phyloP scores from a whole-genome alignment of 1,140 invertebrate species.

The Rhynchophorus ferrugineus region DNA sequence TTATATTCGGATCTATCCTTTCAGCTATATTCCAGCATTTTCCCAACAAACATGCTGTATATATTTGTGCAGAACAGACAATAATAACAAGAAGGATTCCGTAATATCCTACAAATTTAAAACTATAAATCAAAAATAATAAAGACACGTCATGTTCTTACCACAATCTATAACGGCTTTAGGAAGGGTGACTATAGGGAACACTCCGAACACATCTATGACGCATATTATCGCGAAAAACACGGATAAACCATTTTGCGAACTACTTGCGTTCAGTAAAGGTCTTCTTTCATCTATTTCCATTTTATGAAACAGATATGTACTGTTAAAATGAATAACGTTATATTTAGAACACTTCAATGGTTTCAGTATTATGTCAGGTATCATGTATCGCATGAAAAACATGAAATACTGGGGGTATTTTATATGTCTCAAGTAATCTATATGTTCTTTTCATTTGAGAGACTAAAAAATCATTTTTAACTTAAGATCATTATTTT shows the following conservation, averaged over 20 bases:
- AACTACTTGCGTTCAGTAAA: constrained; percentile 10
- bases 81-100: constrained; percentile 59
- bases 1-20: constrained; percentile 57
- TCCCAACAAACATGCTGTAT: constrained; percentile 64
- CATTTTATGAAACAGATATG: constrained; percentile 9
- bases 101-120: constrained; percentile 52
- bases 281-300: constrained; percentile 21
- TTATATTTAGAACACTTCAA: background rate
- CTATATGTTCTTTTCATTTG: too few species aligned
- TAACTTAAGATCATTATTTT: too few species aligned
- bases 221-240: constrained; percentile 67
- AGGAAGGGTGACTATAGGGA: constrained; percentile 67
- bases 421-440: too few species aligned
- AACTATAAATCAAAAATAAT: constrained; percentile 12
- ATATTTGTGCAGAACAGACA: constrained; percentile 64
- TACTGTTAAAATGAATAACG: background rate
- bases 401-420: too few species aligned
- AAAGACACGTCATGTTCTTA: constrained; percentile 39
- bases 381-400: background rate
- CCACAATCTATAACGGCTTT: constrained; percentile 64
- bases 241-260: constrained; percentile 48
- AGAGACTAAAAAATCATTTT: too few species aligned
- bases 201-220: constrained; percentile 72
- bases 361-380: background rate
- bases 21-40: constrained; percentile 67